phyloP scores from a whole-genome alignment of 2,888 invertebrate genomes.

The Chrysomela aeneicollis region DNA sequence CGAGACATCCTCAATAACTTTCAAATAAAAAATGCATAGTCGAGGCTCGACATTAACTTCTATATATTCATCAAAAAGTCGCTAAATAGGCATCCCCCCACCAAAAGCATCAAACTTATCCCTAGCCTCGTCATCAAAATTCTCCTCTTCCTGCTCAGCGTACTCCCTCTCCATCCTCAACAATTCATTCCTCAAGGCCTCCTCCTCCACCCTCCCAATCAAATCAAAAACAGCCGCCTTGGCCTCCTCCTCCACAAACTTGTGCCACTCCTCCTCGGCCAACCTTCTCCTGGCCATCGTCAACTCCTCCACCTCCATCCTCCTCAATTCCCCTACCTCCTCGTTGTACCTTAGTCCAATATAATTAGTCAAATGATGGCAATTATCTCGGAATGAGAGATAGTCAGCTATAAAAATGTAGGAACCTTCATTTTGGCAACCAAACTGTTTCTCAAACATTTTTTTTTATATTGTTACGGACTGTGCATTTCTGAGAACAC shows the following conservation, averaged over 20 bases:
- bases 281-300: conserved; percentile 53
- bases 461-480: no score
- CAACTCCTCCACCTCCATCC: conserved; percentile 54
- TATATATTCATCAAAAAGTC: no score
- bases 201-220: conserved; percentile 55
- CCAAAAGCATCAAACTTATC: conserved; percentile 47
- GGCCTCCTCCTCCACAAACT: conserved; percentile 56
- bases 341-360: conserved; percentile 61
- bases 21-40: no score
- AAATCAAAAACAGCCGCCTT: conserved; percentile 54
- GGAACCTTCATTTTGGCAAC: no score
- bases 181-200: conserved; percentile 51
- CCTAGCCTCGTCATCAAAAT: conserved; percentile 48
- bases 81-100: neutral
- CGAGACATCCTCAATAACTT: no score
- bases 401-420: no score
- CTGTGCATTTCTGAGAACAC: no score
- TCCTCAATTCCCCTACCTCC: conserved; percentile 54
- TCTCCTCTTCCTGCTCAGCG: conserved; percentile 45
- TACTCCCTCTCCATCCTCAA: conserved; percentile 50
- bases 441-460: no score
- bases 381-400: no score
- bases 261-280: conserved; percentile 54
- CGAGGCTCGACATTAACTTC: no score
- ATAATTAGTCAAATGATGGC: no score